phyloP scores from a whole-genome alignment of 2,113 vertebrate species.

The Phyllostomus hastatus region DNA sequence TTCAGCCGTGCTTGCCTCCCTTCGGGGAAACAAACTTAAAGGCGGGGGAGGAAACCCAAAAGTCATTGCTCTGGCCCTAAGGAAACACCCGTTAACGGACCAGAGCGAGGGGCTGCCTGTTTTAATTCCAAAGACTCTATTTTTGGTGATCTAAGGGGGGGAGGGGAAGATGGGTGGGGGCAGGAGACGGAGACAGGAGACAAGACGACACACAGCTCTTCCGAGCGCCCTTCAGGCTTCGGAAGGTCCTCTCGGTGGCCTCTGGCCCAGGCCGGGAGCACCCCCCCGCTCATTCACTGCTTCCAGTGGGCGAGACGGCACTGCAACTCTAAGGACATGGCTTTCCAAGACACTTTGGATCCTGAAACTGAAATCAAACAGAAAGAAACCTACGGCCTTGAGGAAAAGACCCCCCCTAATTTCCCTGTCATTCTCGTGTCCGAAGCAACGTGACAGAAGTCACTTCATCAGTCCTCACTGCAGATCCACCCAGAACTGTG shows the following conservation, averaged over 20 bases:
- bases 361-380: not conserved
- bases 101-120: not conserved
- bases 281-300: not conserved
- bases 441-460: conserved; percentile 14
- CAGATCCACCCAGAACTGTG: not conserved
- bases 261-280: not conserved
- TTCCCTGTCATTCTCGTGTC: not conserved
- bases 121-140: not conserved
- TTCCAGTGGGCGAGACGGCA: not conserved
- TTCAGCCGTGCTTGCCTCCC: not conserved
- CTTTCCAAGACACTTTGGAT: not conserved
- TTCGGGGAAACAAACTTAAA: not conserved
- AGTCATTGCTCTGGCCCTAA: not conserved
- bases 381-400: not conserved
- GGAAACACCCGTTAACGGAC: not conserved
- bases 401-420: not conserved
- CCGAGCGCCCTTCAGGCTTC: not conserved
- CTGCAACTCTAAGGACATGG: not conserved
- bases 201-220: not conserved
- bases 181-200: not conserved
- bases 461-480: not conserved
- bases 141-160: not conserved
- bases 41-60: not conserved
- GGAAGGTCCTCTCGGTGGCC: not conserved
- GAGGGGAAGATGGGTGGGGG: not conserved